Evolutionary conservation across 2,113 vertebrate species (phyloP), one percentile per base, ranked within the genome.

Genomic region (Triplophysa rosa): DNA sequence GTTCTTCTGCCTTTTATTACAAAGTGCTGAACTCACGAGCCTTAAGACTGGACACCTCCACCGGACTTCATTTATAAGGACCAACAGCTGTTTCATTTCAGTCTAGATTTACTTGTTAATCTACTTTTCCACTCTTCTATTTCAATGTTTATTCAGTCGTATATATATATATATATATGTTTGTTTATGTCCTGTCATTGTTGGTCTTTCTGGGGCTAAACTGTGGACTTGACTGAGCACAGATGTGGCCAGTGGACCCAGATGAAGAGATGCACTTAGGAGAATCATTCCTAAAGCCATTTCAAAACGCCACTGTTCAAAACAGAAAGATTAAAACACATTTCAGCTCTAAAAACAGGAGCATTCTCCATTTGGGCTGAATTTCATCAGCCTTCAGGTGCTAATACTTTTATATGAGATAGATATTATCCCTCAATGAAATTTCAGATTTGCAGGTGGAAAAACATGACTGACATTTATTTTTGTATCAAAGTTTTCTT

Each of bases 221-320:
- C 29, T 21, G n/a, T 72, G 69, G 69, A 72, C 68, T 70, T 56
- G 17, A 33, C 19, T 7, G n/a, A 71, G 68, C 63, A 16, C 47
- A 52, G 19, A 76, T 65, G 9, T 14, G 45, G 47, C 47, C 13
- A 40, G 24, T 67, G 70, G 52, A 61, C 64, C 19, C 52, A 68
- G 71, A 75, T 45, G 29, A 45, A 37, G 9, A 62, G 21, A 54
- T 45, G 78, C 78, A 72, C 40, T 42, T 67, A 33, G 79, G 64
- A 75, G 23, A 67, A 67, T 52, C 71, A 76, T 81, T 81, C 58
- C 72, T 69, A 24, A 33, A 62, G 65, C 54, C 40, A 63, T 75
- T 75, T 75, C 23, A 62, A 45, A 74, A 26, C 40, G 2, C 21
- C 63, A 47, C 21, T n/a, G 19, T 56, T 56, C 16, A n/a, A 58